phyloP scores from a whole-genome alignment of 1,140 invertebrate species.

The Dinoponera quadriceps region DNA sequence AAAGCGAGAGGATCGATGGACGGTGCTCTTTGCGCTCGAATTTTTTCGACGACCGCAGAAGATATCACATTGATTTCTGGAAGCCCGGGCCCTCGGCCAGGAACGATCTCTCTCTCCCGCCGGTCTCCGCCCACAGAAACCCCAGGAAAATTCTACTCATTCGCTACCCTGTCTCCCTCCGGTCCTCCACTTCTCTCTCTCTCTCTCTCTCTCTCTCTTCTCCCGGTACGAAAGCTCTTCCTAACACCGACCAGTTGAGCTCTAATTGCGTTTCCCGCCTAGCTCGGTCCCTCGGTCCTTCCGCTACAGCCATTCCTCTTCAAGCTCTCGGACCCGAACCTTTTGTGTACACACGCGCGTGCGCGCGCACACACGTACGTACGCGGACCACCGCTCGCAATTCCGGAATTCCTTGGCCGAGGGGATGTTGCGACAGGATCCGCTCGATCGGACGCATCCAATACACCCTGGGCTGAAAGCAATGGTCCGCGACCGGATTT shows the following conservation, averaged over 20 bases:
- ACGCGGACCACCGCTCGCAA: constrained; percentile 36
- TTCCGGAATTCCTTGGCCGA: constrained; percentile 54
- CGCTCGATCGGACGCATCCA: constrained; percentile 58
- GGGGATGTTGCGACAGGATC: constrained; percentile 58
- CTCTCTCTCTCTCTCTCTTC: constrained; percentile 12
- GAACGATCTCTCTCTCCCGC: constrained; percentile 58
- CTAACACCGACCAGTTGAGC: constrained; percentile 71
- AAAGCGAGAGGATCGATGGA: constrained; percentile 24
- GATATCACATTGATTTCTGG: constrained; percentile 76
- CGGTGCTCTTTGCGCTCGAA: constrained; percentile 35
- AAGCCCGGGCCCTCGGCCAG: constrained; percentile 39
- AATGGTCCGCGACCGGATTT: constrained; percentile 59
- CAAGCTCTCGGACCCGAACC: constrained; percentile 27
- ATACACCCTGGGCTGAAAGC: constrained; percentile 54
- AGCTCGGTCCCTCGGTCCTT: constrained; percentile 62
- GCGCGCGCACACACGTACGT: constrained; percentile 35
- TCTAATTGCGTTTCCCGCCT: constrained; percentile 77
- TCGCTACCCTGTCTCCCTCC: constrained; percentile 4
- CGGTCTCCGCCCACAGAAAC: constrained; percentile 48
- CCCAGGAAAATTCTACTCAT: constrained; percentile 55
- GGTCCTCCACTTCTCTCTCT: neutral
- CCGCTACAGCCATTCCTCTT: constrained; percentile 65
- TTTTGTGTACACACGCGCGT: constrained; percentile 56
- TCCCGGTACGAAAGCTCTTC: constrained; percentile 41
- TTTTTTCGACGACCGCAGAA: constrained; percentile 56